These are phyloP conservation scores for Panthera leo DNA, from an alignment of 2,113 vertebrate species.

Conservation along the genomic window DNA sequence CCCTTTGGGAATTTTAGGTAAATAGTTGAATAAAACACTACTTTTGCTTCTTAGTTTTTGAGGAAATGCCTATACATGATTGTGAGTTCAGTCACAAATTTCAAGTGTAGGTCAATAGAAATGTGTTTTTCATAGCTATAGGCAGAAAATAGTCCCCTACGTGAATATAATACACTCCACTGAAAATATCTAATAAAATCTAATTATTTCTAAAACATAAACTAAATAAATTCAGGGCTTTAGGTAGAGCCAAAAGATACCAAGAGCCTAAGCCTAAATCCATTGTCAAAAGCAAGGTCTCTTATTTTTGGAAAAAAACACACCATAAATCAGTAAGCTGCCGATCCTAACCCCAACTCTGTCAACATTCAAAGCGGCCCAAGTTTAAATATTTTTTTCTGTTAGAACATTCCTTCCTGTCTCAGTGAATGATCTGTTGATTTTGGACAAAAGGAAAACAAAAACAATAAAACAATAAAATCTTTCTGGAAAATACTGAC, in stretches of 20 bases:
- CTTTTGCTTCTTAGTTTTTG: background rate
- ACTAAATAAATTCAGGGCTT: slow-evolving; percentile 12
- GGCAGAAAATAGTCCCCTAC: background rate
- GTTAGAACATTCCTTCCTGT: slow-evolving; percentile 26
- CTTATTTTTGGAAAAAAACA: background rate
- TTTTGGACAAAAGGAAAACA: background rate
- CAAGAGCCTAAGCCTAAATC: slow-evolving; percentile 1
- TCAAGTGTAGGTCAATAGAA: slow-evolving; percentile 1
- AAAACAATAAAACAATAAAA: background rate
- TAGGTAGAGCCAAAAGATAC: background rate
- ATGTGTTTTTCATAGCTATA: background rate
- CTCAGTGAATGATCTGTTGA: background rate
- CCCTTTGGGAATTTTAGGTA: background rate
- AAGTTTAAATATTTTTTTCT: background rate
- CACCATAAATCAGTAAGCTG: background rate
- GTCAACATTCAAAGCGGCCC: background rate
- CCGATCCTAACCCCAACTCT: background rate
- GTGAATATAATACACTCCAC: background rate
- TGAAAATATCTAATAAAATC: slow-evolving; percentile 22
- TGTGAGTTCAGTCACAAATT: background rate
- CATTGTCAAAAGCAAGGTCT: background rate
- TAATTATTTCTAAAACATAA: slow-evolving; percentile 37
- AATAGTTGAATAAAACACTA: background rate
- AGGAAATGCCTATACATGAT: background rate
- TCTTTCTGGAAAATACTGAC: slow-evolving; percentile 7